A percentile compares a stretch with the other conserved stretches of the same genome.
Evolutionary conservation across 2,113 vertebrate species (phyloP).

Genomic region (Burhinus bistriatus): DNA sequence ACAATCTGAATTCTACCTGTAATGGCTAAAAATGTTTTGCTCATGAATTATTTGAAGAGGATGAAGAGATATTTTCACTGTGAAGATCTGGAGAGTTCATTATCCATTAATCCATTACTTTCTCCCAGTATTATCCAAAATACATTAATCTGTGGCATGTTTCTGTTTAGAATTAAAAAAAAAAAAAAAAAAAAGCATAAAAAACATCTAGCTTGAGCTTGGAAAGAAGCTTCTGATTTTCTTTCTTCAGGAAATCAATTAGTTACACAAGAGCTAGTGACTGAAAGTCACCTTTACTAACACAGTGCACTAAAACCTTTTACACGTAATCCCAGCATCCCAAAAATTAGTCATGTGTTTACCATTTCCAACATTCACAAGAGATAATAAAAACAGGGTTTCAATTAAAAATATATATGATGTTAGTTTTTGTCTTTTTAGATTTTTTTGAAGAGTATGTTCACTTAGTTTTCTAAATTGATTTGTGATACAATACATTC

Average conservation of each 20-base stretch:
- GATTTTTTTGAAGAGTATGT: not conserved
- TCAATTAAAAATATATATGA: not conserved
- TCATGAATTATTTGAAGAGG: not conserved
- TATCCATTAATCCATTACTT: not conserved
- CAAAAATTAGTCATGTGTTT: not conserved
- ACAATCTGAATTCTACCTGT: not conserved
- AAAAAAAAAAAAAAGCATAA: not conserved
- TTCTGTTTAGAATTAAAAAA: not conserved
- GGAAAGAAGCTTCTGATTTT: not conserved
- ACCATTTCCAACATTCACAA: not conserved
- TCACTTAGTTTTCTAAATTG: not conserved
- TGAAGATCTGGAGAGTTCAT: not conserved
- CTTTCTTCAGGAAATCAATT: not conserved
- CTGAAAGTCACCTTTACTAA: not conserved
- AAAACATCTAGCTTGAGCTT: not conserved
- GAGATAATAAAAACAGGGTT: not conserved
- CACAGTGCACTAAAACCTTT: not conserved
- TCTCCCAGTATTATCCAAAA: not conserved
- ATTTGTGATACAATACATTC: not conserved
- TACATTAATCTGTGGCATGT: accelerated
- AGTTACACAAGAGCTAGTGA: not conserved
- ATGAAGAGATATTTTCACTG: not conserved
- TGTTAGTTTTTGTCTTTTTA: not conserved
- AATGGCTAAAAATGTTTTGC: not conserved
- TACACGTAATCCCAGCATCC: not conserved